phyloP scores from a whole-genome alignment of 2,113 vertebrate genomes.

The Labrus mixtus region DNA sequence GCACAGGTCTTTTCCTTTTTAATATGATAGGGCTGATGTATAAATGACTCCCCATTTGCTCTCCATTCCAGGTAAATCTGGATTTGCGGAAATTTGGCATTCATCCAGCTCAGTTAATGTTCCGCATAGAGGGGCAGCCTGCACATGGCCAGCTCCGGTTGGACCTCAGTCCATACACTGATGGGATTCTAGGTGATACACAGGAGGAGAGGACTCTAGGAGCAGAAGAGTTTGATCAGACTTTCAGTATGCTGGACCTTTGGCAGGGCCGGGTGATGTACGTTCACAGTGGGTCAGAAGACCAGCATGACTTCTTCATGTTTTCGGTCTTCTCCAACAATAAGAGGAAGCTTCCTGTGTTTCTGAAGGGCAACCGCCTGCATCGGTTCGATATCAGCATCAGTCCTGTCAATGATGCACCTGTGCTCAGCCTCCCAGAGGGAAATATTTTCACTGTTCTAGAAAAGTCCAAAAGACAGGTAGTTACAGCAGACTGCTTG shows the following conservation, averaged over 20 bases:
- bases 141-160: constrained; percentile 84
- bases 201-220: constrained; percentile 35
- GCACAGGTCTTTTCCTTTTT: neutral
- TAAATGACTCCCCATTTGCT: neutral
- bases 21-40: neutral
- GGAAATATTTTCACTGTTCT: constrained; percentile 86
- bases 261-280: constrained; percentile 87
- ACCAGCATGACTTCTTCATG: constrained; percentile 84
- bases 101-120: constrained; percentile 86
- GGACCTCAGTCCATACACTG: constrained; percentile 61
- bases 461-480: constrained; percentile 86
- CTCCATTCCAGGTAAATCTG: constrained; percentile 76
- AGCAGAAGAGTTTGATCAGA: constrained; percentile 63
- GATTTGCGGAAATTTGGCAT: constrained; percentile 85
- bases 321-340: constrained; percentile 86
- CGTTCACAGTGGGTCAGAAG: constrained; percentile 89
- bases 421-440: constrained; percentile 84
- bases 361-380: constrained; percentile 78
- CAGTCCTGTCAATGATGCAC: constrained; percentile 87
- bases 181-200: neutral
- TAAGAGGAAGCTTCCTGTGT: constrained; percentile 75
- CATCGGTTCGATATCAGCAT: constrained; percentile 85
- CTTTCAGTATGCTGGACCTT: constrained; percentile 88
- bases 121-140: constrained; percentile 85
- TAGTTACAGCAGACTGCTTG: constrained; percentile 4